Base-by-base conservation (phyloP, 1,140 invertebrate species). In the Listronotus bonariensis region DNA sequence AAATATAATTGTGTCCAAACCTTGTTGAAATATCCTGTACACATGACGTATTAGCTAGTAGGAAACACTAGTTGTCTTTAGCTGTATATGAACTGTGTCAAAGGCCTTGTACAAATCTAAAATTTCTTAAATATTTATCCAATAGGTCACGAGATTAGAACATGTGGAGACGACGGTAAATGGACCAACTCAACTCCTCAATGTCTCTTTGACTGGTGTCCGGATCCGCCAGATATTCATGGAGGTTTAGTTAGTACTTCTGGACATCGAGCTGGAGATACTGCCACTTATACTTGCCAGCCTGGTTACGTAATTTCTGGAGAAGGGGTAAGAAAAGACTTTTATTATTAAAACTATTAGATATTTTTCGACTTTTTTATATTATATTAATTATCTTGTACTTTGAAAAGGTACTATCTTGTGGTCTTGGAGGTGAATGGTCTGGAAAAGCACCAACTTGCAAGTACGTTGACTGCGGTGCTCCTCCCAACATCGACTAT, bases 391-490 rank as follows among this genome's bases (percentile, higher is more conserved):
- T 26, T 5, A 26, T 26, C 5, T 5, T 48, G 62, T 56, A 26
- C 20, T 26, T 5, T 3, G 5, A 26, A 26, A 26, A 92, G 90
- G 85, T 89, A 32, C 81, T 93, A 38, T 88, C 87, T 17, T 95
- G 92, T 74, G 86, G 86, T 43, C 83, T 93, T 34, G 17, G 92
- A 92, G 0, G 82, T 86, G 53, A n/a, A n/a, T n/a, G n/a, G n/a
- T n/a, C n/a, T n/a, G 89, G 89, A 12, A 89, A 88, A 70, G 84
- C 88, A 8, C 91, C 92, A 0, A 85, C 87, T 6, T 95, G 92
- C 75, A 87, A 87, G 76, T 96, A 92, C 76, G 86, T 96, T 0
- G 92, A 96, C 74, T 97, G 95, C 77, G 92, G 92, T 0, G 84
- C 87, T 11, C 92, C 93, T 0, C 86, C 88, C 0, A 83, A 88